Conservation (phyloP, 2,797 vertebrate genomes). For the Mycteria americana region DNA sequence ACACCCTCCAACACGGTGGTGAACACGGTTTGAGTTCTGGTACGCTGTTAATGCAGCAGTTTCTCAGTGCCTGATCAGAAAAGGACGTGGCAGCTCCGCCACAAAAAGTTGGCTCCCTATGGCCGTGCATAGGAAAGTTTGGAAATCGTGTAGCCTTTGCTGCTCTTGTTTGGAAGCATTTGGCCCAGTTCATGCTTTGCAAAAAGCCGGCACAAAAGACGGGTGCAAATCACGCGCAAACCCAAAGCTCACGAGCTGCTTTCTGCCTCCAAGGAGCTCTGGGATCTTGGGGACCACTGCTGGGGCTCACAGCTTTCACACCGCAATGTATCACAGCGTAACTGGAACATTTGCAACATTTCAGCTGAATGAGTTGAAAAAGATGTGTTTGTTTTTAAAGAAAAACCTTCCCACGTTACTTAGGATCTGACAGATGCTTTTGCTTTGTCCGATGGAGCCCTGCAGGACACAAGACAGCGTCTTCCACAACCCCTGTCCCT, state of each 20-base stretch:
- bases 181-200: neutral
- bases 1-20: accelerated
- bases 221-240: neutral
- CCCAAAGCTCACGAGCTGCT: neutral
- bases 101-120: neutral
- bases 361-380: neutral
- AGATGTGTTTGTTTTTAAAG: accelerated
- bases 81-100: neutral
- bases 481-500: neutral
- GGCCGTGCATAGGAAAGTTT: accelerated
- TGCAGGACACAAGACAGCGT: neutral
- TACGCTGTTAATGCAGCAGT: accelerated
- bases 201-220: neutral
- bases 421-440: neutral
- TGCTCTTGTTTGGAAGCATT: neutral
- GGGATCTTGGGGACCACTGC: neutral
- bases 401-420: neutral
- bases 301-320: neutral
- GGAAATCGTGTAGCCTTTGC: neutral
- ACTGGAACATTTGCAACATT: neutral
- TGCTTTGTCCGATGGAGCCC: neutral
- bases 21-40: neutral
- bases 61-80: no score
- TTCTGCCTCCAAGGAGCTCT: neutral
- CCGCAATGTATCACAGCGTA: neutral